Percentiles rank a stretch among this genome's conserved stretches.
Conservation (phyloP, 1,140 invertebrate species). For the Brachionus koreanus region DNA sequence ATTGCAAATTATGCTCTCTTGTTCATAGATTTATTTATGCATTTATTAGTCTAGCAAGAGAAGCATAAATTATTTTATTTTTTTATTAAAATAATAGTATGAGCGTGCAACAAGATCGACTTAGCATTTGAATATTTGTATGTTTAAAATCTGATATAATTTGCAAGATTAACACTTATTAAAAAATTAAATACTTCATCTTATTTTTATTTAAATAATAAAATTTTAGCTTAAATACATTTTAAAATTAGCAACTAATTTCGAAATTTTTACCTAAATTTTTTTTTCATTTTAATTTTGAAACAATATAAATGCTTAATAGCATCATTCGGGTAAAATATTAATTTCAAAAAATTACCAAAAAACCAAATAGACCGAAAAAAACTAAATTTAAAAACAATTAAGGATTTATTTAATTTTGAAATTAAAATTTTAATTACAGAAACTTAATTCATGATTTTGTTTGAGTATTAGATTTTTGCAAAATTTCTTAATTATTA, state of each 20-base stretch:
- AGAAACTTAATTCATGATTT: too few relatives aligned
- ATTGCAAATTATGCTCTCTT: slow-evolving; percentile 34
- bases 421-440: too few relatives aligned
- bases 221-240: not conserved
- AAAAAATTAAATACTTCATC: too few relatives aligned
- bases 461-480: too few relatives aligned
- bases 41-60: not conserved
- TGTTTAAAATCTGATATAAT: too few relatives aligned
- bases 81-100: not conserved
- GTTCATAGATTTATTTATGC: not conserved
- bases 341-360: not conserved
- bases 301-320: too few relatives aligned
- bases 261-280: not conserved
- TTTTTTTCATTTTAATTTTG: not conserved
- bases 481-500: not conserved
- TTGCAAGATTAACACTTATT: too few relatives aligned
- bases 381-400: not conserved
- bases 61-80: slow-evolving; percentile 28
- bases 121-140: not conserved
- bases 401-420: too few relatives aligned
- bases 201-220: not conserved
- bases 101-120: slow-evolving; percentile 23
- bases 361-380: too few relatives aligned
- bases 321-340: not conserved
- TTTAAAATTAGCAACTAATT: not conserved